Percentiles rank a stretch among this genome's conserved stretches.
Conservation (phyloP, 2,888 invertebrate species). For the Caprella mutica region DNA sequence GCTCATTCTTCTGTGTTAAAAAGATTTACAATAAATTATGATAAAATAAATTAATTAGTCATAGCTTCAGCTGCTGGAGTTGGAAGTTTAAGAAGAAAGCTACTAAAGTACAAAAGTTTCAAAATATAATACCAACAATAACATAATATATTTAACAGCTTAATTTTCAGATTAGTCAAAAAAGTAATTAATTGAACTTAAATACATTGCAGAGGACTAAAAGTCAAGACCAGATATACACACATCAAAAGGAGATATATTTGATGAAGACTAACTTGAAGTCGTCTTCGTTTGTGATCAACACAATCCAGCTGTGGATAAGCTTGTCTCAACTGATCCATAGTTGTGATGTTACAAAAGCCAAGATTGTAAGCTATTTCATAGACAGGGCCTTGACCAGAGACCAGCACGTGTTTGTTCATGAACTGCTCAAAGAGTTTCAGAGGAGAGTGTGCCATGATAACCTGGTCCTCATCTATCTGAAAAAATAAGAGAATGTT, state of each 20-base stretch:
- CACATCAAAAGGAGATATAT: background rate
- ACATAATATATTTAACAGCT: no score
- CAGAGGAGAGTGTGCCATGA: slow-evolving; percentile 55
- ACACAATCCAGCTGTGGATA: slow-evolving; percentile 53
- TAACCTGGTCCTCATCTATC: slow-evolving; percentile 46
- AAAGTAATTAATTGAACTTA: background rate
- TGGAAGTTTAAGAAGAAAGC: no score
- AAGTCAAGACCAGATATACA: background rate
- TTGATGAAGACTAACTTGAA: slow-evolving; percentile 36
- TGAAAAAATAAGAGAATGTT: slow-evolving; percentile 26
- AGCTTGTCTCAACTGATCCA: slow-evolving; percentile 48
- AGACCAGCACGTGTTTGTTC: slow-evolving; percentile 50
- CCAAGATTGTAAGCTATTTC: slow-evolving; percentile 51
- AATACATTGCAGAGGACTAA: background rate
- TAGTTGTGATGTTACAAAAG: slow-evolving; percentile 49
- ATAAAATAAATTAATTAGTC: no score
- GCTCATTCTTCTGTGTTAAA: no score
- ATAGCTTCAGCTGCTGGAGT: no score
- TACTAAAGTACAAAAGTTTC: no score
- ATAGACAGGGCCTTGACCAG: slow-evolving; percentile 42
- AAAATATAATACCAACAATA: no score
- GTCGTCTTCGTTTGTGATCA: slow-evolving; percentile 41
- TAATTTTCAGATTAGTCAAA: no score
- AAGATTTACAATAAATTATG: no score
- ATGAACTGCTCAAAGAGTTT: slow-evolving; percentile 51